Evolutionary conservation across 2,888 invertebrate genomes (phyloP), one percentile per base, ranked within the genome.

Genomic region (Maniola hyperantus): DNA sequence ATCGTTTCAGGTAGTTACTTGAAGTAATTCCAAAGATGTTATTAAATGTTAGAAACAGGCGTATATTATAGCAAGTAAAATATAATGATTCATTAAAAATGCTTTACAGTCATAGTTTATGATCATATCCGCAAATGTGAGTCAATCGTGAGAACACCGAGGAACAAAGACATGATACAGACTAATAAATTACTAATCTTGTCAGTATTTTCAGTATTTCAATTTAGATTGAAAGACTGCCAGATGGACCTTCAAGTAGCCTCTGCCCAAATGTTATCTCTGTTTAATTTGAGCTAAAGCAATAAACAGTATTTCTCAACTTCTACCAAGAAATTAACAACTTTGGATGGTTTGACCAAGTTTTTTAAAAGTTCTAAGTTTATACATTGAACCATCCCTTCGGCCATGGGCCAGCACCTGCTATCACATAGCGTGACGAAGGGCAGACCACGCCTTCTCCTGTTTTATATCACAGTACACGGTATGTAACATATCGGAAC

Each of bases 371-470:
- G 18, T 48, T 34, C 6, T 15, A 59, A 61, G 61, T 61, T 39
- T 5, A 39, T 50, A 18, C 36, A 39, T 51, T 61, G 39, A 50
- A 36, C 61, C 50, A 50, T 11, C 57, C 33, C 20, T 59, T 26
- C 6, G 5, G 18, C 10, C 48, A 63, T 13, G 6, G 5, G 18
- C 10, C 42, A 63, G 44, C 66, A 66, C 69, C 64, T 66, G 69
- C 64, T n/a, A 53, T 18, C 44, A 54, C 13, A 62, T 59, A 53
- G 60, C 62, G 62, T 64, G 70, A 65, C 64, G 46, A 55, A 34
- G 61, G 64, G 60, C 61, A 53, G 51, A 15, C 64, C 64, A 68
- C 68, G 53, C 68, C 68, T 60, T 10, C 26, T 53, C 8, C 46
- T 55, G 63, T 61, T 66, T 57, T 60, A 67, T 33, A 50, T 39